Evolutionary conservation across 2,888 invertebrate species (phyloP).

Genomic region (Sclerodermus sp.): DNA sequence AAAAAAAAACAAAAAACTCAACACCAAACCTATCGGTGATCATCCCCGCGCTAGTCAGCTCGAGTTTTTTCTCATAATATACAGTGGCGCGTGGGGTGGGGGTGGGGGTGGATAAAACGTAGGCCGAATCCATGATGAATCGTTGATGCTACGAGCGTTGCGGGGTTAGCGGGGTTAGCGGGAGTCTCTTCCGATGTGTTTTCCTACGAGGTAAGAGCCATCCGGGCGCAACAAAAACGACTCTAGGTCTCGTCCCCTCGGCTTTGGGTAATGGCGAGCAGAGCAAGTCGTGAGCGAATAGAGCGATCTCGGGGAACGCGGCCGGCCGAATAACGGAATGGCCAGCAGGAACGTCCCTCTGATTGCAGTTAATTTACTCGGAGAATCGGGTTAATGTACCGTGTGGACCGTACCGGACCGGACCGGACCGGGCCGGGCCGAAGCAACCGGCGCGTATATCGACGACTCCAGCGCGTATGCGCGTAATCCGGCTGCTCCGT

Average conservation of each 20-base stretch:
- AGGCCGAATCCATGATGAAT: too few relatives aligned
- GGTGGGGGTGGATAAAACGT: too few relatives aligned
- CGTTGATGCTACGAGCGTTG: too few relatives aligned
- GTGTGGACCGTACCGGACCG: constrained; percentile 37
- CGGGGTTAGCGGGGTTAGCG: constrained; percentile 7
- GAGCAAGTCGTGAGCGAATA: constrained; percentile 17
- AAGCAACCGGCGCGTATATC: too few relatives aligned
- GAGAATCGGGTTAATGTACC: constrained; percentile 57
- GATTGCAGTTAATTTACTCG: constrained; percentile 57
- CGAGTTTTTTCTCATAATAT: too few relatives aligned
- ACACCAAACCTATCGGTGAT: too few relatives aligned
- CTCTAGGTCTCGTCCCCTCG: constrained; percentile 18
- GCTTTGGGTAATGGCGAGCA: constrained; percentile 29
- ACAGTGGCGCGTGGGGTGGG: too few relatives aligned
- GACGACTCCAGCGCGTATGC: constrained; percentile 3
- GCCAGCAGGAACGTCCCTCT: constrained; percentile 45
- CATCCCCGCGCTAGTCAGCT: too few relatives aligned
- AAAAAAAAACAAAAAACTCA: too few relatives aligned
- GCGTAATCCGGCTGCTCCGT: constrained; percentile 24
- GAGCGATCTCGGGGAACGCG: constrained; percentile 28
- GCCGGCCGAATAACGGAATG: constrained; percentile 34
- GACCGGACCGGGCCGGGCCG: too few relatives aligned
- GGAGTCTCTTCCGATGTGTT: constrained; percentile 13
- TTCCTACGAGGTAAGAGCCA: constrained; percentile 29
- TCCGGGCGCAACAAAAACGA: constrained; percentile 44